These are phyloP conservation scores for Athene noctua DNA, from an alignment of 2,113 vertebrate species.

Conservation along the genomic window DNA sequence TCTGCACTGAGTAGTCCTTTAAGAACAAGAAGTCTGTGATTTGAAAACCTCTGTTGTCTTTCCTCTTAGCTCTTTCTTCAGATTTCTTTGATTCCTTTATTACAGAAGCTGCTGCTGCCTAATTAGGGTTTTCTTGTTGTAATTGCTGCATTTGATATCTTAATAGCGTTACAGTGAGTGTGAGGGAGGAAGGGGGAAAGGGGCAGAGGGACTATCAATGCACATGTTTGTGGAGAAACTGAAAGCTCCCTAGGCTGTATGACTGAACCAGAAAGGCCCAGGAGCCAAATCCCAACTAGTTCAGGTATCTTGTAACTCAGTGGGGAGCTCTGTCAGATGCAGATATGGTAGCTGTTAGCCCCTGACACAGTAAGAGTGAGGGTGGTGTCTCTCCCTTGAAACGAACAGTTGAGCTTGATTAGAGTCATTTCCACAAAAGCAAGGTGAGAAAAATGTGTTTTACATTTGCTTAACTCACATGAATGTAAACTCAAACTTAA, in stretches of 20 bases:
- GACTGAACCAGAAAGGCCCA: background rate
- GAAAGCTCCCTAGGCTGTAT: constrained; percentile 6
- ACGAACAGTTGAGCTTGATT: background rate
- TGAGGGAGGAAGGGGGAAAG: constrained; percentile 36
- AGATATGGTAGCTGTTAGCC: background rate
- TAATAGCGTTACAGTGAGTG: constrained; percentile 61
- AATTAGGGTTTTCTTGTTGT: constrained; percentile 75
- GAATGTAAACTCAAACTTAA: background rate
- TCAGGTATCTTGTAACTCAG: background rate
- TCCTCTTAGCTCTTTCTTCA: constrained; percentile 48
- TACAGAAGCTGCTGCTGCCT: constrained; percentile 61
- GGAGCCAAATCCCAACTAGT: background rate
- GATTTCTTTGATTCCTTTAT: constrained; percentile 61
- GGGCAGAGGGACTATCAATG: constrained; percentile 45
- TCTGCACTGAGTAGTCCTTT: constrained; percentile 23
- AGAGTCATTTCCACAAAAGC: background rate
- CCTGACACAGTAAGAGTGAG: background rate
- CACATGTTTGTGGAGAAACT: background rate
- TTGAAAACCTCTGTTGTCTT: constrained; percentile 42
- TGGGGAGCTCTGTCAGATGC: background rate
- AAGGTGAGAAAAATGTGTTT: background rate
- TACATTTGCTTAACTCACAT: background rate
- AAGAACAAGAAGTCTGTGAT: constrained; percentile 51
- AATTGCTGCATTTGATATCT: constrained; percentile 73
- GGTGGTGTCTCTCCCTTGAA: background rate